A percentile compares a stretch with the other conserved stretches of the same genome.
Evolutionary conservation across 2,888 invertebrate species (phyloP).

Genomic region (Scrobipalpa costella): DNA sequence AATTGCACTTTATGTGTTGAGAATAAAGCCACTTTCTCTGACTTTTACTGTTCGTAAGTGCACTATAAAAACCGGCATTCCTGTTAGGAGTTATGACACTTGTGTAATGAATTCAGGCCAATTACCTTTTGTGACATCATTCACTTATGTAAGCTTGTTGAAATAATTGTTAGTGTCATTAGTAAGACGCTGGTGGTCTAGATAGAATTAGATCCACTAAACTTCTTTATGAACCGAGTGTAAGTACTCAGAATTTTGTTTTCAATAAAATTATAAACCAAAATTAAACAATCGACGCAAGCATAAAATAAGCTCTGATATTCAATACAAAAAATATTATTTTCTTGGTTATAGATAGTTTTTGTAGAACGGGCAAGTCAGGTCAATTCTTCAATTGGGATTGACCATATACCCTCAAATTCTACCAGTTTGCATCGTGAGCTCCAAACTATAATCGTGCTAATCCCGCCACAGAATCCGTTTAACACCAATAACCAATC

Average conservation of each 20-base stretch:
- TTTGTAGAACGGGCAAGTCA: too few relatives aligned
- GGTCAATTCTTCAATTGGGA: too few relatives aligned
- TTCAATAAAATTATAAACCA: too few relatives aligned
- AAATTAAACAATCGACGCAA: too few relatives aligned
- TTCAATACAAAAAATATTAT: too few relatives aligned
- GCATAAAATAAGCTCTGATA: too few relatives aligned
- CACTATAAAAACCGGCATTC: constrained; percentile 49
- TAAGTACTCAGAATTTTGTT: too few relatives aligned
- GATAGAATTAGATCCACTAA: background rate
- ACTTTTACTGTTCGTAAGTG: background rate
- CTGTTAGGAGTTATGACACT: constrained; percentile 55
- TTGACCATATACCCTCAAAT: too few relatives aligned
- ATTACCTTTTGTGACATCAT: constrained; percentile 59
- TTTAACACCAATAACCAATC: background rate
- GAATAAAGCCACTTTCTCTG: background rate
- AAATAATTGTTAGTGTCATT: constrained; percentile 57
- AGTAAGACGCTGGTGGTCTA: constrained; percentile 25
- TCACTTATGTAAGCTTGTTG: constrained; percentile 56
- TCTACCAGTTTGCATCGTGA: too few relatives aligned
- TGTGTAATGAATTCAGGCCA: constrained; percentile 59
- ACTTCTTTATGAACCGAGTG: too few relatives aligned
- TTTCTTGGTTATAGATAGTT: too few relatives aligned
- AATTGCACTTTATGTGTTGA: background rate
- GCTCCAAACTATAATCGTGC: background rate
- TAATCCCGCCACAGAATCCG: background rate